Evolutionary conservation across 1,140 invertebrate genomes (phyloP), one percentile per base, ranked within the genome.

Genomic region (Ips nitidus): DNA sequence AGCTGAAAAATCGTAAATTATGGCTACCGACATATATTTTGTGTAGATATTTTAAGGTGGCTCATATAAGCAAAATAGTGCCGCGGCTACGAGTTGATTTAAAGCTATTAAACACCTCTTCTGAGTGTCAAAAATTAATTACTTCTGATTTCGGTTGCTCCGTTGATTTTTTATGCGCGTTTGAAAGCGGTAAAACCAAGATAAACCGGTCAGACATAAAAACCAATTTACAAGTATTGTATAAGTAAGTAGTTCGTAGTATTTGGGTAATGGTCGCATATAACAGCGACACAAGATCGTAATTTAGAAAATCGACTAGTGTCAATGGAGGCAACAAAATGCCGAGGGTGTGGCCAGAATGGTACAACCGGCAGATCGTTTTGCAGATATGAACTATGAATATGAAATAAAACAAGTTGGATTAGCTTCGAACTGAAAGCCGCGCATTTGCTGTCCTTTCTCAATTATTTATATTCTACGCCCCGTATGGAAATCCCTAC

Each of bases 171-270:
- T 22, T 22, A 22, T 22, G 22, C 22, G 22, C 22, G 22, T 22
- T 22, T 22, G 22, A 22, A 22, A 22, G 22, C 22, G 22, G 22
- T 22, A 22, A 22, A 22, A 22, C 22, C 22, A 22, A 64, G 52
- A 64, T 64, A 64, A 3, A 36, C 50, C 36, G 52, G 62, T 42
- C 66, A 69, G 58, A 69, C 66, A 69, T 22, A 22, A 69, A 69
- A 69, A 69, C 3, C 66, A 69, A 69, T 69, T 69, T 69, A 69
- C 66, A 69, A 62, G 66, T 57, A 69, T 69, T 69, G 66, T 62
- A 69, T 69, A 69, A 69, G 59, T 62, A 69, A 69, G 66, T 69
- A 69, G 66, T 69, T 69, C 66, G 66, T 69, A 69, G 66, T 69
- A 69, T 69, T 69, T 62, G 66, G 66, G 66, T 69, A 69, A 69